A percentile compares a stretch with the other conserved stretches of the same genome.
phyloP scores from a whole-genome alignment of 2,888 invertebrate species.

The Horisme vitalbata region DNA sequence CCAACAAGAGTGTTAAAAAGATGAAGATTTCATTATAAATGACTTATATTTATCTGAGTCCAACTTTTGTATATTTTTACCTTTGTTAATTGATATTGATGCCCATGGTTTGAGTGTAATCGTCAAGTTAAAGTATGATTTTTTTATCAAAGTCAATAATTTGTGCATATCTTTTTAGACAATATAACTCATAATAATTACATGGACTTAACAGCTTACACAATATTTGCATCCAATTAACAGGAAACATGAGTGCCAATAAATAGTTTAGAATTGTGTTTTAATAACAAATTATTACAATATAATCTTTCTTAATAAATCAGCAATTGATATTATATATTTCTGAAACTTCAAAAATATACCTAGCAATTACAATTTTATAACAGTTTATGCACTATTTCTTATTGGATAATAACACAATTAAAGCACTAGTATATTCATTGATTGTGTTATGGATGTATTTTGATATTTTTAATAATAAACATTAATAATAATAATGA shows the following conservation, averaged over 20 bases:
- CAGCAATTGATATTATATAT: too few species aligned
- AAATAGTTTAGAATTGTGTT: constrained; percentile 33
- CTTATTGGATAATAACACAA: constrained; percentile 10
- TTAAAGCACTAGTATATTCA: constrained; percentile 14
- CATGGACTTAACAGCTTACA: background rate
- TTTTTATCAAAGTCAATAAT: constrained; percentile 50
- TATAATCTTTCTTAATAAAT: too few species aligned
- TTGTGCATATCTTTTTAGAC: constrained; percentile 58
- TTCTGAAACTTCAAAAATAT: background rate
- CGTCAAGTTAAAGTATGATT: constrained; percentile 9
- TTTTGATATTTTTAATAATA: constrained; percentile 13
- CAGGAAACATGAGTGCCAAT: constrained; percentile 56
- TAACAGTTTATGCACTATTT: constrained; percentile 20
- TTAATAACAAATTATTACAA: background rate
- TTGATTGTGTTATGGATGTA: constrained; percentile 13
- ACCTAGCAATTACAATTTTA: constrained; percentile 15
- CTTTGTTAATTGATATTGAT: constrained; percentile 52
- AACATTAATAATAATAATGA: constrained; percentile 9
- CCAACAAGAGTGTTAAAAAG: constrained; percentile 83
- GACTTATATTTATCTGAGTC: constrained; percentile 54
- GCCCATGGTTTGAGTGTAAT: constrained; percentile 37
- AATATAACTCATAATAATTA: constrained; percentile 38
- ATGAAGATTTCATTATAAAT: constrained; percentile 34
- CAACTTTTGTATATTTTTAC: constrained; percentile 65
- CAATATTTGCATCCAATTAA: constrained; percentile 20